Conservation (phyloP, 1,140 invertebrate species). For the Oedothorax gibbosus region DNA sequence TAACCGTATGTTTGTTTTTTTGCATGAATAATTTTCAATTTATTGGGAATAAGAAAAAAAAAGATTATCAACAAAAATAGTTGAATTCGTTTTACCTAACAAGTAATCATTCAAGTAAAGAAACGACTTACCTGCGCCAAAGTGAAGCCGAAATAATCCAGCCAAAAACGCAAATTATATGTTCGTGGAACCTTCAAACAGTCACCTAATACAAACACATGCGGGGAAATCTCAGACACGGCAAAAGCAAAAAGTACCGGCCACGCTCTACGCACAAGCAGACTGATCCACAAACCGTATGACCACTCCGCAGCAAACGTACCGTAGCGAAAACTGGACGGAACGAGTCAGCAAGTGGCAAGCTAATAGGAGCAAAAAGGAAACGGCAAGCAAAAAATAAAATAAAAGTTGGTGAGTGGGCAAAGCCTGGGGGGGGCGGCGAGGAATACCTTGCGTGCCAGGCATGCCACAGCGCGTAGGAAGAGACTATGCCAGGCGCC, state of each 20-base stretch:
- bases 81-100: neutral
- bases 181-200: no score
- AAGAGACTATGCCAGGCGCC: slow-evolving; percentile 33
- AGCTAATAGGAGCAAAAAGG: slow-evolving; percentile 38
- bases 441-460: slow-evolving; percentile 42
- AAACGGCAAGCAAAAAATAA: slow-evolving; percentile 9
- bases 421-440: slow-evolving; percentile 31
- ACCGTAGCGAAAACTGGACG: neutral
- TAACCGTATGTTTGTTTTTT: no score
- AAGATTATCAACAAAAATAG: neutral
- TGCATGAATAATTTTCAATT: no score
- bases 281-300: slow-evolving; percentile 5
- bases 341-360: slow-evolving; percentile 35
- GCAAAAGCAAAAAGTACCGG: slow-evolving; percentile 14
- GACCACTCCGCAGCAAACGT: neutral
- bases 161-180: no score
- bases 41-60: neutral
- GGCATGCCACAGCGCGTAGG: slow-evolving; percentile 47
- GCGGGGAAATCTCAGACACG: neutral
- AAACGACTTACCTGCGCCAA: slow-evolving; percentile 20
- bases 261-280: neutral
- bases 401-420: slow-evolving; percentile 42
- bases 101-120: neutral
- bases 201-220: no score
- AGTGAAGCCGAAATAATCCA: neutral